Base-by-base conservation (phyloP, 2,113 vertebrate genomes). In the Alaudala cheleensis region DNA sequence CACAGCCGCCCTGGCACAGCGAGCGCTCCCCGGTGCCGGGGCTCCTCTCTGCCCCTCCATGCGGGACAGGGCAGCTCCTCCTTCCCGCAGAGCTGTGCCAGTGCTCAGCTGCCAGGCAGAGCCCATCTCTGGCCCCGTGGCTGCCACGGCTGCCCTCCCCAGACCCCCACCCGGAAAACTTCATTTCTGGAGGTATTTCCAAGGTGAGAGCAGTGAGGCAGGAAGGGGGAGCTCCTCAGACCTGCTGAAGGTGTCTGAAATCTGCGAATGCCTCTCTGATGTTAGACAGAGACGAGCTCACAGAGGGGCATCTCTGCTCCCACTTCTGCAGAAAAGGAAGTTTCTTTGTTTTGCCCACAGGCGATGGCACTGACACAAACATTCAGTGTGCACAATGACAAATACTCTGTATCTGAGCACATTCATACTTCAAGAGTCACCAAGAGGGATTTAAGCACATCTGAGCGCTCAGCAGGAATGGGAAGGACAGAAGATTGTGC, bases 131-230 rank as follows among this genome's bases (percentile, higher is more conserved):
- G 2, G 8, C 4, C 29, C 33, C 2, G 0, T 2, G 77, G 25
- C 61, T 72, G n/a, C n/a, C 61, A 5, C 1, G 1, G 37, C 58
- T 4, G 2, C 0, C 1, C 3, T 54, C 28, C n/a, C 37, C 0
- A 0, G 31, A 53, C 16, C 24, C 34, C 40, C 20, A 3, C 8
- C 49, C 2, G 0, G 40, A 54, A 54, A 14, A 2, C 23, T 72
- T 33, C 5, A n/a, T 1, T 13, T 56, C 18, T 1, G 3, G 21
- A 37, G 34, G 10, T 5, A 50, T 60, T 57, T 17, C 39, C 44
- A n/a, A 44, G 70, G 65, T 76, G 76, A 66, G 67, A 24, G 3
- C 15, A 6, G 29, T 11, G 61, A 31, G n/a, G 70, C 26, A 66
- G 86, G 56, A 71, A 58, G 31, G 11, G 40, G 4, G 3, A 64